Evolutionary conservation across 2,113 vertebrate genomes (phyloP).

Genomic region (Misgurnus anguillicaudatus): DNA sequence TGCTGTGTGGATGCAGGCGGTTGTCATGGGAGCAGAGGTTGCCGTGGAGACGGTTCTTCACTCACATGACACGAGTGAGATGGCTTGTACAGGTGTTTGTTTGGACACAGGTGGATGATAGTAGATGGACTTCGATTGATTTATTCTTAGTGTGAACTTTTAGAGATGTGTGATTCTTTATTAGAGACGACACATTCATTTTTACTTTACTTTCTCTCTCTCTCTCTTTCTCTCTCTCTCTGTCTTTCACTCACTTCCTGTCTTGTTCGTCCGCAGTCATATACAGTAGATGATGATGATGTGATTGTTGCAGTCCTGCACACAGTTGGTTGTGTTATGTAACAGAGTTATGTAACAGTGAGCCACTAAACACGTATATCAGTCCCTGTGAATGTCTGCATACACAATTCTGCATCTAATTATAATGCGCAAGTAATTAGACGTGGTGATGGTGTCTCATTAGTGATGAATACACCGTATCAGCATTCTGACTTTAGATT

Average conservation of each 20-base stretch:
- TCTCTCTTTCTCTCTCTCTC: neutral
- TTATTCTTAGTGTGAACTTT: no score
- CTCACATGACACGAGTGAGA: neutral
- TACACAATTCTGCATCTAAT: constrained; percentile 5
- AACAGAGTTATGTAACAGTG: constrained; percentile 11
- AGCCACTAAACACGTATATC: constrained; percentile 20
- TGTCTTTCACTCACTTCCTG: neutral
- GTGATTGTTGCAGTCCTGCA: neutral
- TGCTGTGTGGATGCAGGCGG: constrained; percentile 7
- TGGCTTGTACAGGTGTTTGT: constrained; percentile 18
- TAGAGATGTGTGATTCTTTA: no score
- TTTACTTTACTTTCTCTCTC: neutral
- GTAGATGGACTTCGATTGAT: no score
- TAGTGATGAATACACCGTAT: neutral
- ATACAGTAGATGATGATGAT: constrained; percentile 11
- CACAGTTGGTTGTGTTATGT: constrained; percentile 1
- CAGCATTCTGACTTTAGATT: neutral
- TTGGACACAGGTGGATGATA: neutral
- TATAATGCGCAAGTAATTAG: neutral
- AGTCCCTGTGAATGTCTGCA: constrained; percentile 22
- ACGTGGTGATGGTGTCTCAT: neutral
- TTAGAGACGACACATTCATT: no score
- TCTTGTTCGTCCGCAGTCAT: neutral
- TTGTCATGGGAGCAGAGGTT: constrained; percentile 44
- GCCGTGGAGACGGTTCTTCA: constrained; percentile 6